Percentiles rank a stretch among this genome's conserved stretches.
Conservation (phyloP, 2,113 vertebrate species). For the Pyxicephalus adspersus region DNA sequence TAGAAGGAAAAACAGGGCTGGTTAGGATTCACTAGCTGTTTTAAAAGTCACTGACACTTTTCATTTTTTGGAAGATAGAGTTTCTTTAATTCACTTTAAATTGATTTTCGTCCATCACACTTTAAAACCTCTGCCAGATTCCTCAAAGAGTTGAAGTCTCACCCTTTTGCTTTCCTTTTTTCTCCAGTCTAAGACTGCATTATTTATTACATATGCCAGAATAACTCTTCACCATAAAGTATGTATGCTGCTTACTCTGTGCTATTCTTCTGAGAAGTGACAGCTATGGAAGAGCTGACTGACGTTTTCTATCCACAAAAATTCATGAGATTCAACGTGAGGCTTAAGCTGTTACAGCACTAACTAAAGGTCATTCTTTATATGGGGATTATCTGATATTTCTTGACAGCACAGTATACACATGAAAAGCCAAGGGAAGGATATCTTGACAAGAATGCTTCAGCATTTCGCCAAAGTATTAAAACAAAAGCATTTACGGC, state of each 20-base stretch:
- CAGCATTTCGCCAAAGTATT: constrained; percentile 23
- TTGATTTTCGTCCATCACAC: no score
- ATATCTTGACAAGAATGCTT: constrained; percentile 59
- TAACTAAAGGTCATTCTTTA: constrained; percentile 65
- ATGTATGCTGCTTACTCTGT: constrained; percentile 21
- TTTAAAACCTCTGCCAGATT: no score
- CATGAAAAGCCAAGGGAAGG: constrained; percentile 59
- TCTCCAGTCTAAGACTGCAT: not conserved
- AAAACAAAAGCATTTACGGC: constrained; percentile 16
- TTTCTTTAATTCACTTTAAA: no score
- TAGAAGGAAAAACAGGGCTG: no score
- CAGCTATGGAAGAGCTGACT: constrained; percentile 25
- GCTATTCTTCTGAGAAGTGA: constrained; percentile 40
- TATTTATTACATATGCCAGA: constrained; percentile 45
- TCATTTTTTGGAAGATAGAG: no score
- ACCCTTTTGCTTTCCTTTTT: not conserved
- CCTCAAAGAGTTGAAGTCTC: constrained; percentile 8
- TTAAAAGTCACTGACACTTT: no score
- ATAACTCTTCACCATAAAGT: constrained; percentile 20
- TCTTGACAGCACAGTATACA: constrained; percentile 70
- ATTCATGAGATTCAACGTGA: constrained; percentile 41
- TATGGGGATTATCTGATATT: constrained; percentile 66
- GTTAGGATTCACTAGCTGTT: no score
- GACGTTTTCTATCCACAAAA: constrained; percentile 48
- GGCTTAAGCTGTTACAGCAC: constrained; percentile 38